Base-by-base conservation (phyloP, 2,888 invertebrate genomes). In the Ennomos fuscantarius region DNA sequence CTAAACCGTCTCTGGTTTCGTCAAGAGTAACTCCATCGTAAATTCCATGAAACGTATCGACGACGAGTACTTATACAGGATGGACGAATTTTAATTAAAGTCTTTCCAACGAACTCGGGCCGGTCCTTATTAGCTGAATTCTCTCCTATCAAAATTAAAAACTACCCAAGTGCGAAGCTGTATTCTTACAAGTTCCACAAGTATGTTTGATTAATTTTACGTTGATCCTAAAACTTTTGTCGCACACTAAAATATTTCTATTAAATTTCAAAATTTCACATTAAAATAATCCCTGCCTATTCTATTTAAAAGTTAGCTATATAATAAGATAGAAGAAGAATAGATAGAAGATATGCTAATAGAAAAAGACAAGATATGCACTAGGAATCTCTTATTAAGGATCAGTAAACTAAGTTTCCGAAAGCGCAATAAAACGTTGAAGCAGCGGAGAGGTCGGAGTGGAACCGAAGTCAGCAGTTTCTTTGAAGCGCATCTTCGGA, bases 401-500 rank as follows among this genome's bases (percentile, higher is more conserved):
- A 56, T 43, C 79, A 80, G 82, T 82, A 81, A 78, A 76, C 63
- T 62, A 72, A 77, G 74, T 79, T 74, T 53, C 75, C 73, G 70
- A 82, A 84, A 82, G 80, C 76, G 86, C 84, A 89, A 87, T 87
- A 87, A 82, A 83, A 78, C 78, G 78, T 76, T 76, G 77, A 81
- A 79, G 56, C 70, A 73, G 72, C 76, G 74, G 78, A 75, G 71
- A 76, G 76, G 73, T 74, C 75, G 76, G 68, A 72, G 68, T 73
- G 70, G 76, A 76, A 76, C 73, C 73, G 75, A 80, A 83, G 83
- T 89, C 88, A 88, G 89, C 89, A 86, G 79, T 87, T 88, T 87
- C 87, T 89, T 89, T 89, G 86, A 88, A 82, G 83, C 84, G 82
- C 86, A 83, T 84, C 84, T 76, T 82, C 78, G 75, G 79, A 80